Conservation (phyloP, 2,797 vertebrate genomes). For the Huso huso region DNA sequence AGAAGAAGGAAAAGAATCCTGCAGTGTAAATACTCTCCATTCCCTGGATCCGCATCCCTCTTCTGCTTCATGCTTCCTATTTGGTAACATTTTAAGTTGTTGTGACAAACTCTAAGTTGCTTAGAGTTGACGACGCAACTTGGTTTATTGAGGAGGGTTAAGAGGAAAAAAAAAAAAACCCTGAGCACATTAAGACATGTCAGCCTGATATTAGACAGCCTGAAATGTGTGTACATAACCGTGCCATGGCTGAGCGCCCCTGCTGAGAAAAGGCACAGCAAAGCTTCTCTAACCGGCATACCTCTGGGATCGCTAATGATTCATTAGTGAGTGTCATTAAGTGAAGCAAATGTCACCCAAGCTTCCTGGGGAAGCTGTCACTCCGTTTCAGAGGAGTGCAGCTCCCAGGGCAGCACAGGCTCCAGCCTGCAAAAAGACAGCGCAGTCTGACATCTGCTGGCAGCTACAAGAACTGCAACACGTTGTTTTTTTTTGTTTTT, state of each 20-base stretch:
- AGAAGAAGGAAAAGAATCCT: background rate
- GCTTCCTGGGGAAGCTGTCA: conserved; percentile 86
- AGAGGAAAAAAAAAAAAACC: conserved; percentile 8
- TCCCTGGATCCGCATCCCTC: background rate
- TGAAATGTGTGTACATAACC: conserved; percentile 72
- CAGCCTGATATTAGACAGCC: conserved; percentile 60
- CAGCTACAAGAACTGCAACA: conserved; percentile 35
- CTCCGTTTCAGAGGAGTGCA: conserved; percentile 57
- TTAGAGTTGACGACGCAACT: background rate
- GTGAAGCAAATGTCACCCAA: conserved; percentile 92
- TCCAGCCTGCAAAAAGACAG: conserved; percentile 46
- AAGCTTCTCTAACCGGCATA: conserved; percentile 83
- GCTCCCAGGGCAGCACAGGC: conserved; percentile 48
- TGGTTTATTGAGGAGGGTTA: conserved; percentile 14
- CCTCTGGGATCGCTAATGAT: conserved; percentile 97
- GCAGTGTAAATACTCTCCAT: background rate
- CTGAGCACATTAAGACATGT: conserved; percentile 60
- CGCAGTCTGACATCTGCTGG: conserved; percentile 86
- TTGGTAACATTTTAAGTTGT: background rate
- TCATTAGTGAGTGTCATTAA: conserved; percentile 97
- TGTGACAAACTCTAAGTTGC: too few species aligned
- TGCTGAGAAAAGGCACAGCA: conserved; percentile 76
- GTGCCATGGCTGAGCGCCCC: conserved; percentile 78
- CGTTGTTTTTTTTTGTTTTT: too few species aligned
- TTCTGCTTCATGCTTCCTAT: background rate